Evolutionary conservation across 1,140 invertebrate genomes (phyloP), one percentile per base, ranked within the genome.

Genomic region (Dendrolimus punctatus): DNA sequence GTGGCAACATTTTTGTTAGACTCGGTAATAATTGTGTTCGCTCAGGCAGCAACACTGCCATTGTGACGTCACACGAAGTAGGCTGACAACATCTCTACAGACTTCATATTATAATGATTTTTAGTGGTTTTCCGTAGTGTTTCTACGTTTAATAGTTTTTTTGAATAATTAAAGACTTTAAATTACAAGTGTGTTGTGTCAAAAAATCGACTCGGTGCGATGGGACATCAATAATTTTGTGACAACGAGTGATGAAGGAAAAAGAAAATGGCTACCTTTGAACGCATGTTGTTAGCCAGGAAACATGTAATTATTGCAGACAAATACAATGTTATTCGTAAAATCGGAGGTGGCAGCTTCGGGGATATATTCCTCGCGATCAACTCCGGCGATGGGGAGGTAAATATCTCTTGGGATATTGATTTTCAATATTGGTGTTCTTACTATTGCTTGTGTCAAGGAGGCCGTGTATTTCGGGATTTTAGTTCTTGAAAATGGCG

Each of bases 361-460:
- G 98, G 98, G 78, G 98, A 99, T 88, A 99, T 99, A 77, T 99
- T 98, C 88, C 90, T 99, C 73, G 97, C 95, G 60, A 97, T 99
- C 87, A 98, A 98, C 90, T 92, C 97, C 74, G 91, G 93, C 76
- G 98, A 97, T 92, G 97, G 97, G 87, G 98, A 99, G 93, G 95
- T 95, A 89, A 90, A 58, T 60, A 46, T 38, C 23, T 50, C 48
- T 51, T 54, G 61, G 58, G 58, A 9, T 55, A 41, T 50, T 41
- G 46, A 48, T 54, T 52, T 57, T 54, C 39, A 5, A 50, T 44
- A 53, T 23, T 51, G n/a, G n/a, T 23, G 42, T 48, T 42, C 46
- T 39, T 39, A 54, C 60, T 37, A 55, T 55, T 48, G 55, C 62
- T 67, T 66, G 62, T 62, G 62, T 65, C 65, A 64, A 62, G 53